Conservation (phyloP, 2,888 invertebrate genomes). For the Drosophila anomelani region DNA sequence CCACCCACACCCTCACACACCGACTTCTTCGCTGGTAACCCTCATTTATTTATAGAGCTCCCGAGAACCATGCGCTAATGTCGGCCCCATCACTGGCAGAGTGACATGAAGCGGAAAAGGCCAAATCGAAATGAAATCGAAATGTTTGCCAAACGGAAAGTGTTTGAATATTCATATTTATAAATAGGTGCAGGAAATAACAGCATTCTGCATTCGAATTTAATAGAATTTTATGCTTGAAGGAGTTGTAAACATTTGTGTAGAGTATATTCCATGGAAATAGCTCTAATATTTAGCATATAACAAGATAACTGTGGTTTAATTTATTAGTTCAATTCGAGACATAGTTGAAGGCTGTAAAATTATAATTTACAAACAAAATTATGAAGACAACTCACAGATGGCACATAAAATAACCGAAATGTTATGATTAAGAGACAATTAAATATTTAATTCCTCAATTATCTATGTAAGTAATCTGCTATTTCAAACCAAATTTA, state of each 20-base stretch:
- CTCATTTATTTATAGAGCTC: constrained; percentile 64
- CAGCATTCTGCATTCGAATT: background rate
- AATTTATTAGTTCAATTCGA: background rate
- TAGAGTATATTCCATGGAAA: background rate
- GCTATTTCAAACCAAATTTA: background rate
- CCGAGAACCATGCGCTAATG: constrained; percentile 52
- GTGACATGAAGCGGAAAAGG: constrained; percentile 23
- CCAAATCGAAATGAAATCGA: constrained; percentile 20
- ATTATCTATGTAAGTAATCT: background rate
- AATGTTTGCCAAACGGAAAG: constrained; percentile 15
- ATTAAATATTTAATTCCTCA: background rate
- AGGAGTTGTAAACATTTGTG: too few species aligned
- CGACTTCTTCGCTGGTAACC: constrained; percentile 1
- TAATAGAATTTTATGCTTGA: background rate
- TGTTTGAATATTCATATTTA: constrained; percentile 32
- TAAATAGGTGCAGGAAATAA: constrained; percentile 17
- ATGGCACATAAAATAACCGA: background rate
- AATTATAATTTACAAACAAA: background rate
- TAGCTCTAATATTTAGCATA: background rate
- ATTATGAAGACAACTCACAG: background rate
- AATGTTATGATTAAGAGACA: background rate
- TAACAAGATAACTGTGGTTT: background rate
- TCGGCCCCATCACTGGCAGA: constrained; percentile 49
- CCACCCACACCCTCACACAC: constrained; percentile 1
- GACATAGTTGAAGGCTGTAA: too few species aligned